phyloP scores from a whole-genome alignment of 2,888 invertebrate species.

The Bugulina stolonifera region DNA sequence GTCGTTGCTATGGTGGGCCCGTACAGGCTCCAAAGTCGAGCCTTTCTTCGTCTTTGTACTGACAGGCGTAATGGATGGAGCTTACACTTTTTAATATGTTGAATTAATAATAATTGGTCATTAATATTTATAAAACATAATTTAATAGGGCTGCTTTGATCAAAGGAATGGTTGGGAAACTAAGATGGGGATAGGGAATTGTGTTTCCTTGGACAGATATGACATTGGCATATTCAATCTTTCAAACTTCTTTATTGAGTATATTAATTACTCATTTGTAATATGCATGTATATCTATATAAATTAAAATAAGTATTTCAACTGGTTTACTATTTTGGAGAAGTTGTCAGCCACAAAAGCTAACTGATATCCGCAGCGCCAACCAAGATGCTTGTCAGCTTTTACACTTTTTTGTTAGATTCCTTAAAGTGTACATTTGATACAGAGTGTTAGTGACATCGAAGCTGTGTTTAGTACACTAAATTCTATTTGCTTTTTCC shows the following conservation, averaged over 20 bases:
- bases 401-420: conserved; percentile 22
- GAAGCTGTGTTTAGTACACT: background rate
- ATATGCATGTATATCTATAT: too few relatives aligned
- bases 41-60: background rate
- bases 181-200: too few relatives aligned
- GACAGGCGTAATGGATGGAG: background rate
- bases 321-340: too few relatives aligned
- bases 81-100: background rate
- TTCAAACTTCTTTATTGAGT: too few relatives aligned
- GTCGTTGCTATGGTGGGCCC: background rate
- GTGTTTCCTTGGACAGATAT: too few relatives aligned
- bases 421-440: background rate
- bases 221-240: too few relatives aligned
- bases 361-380: conserved; percentile 16
- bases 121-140: background rate
- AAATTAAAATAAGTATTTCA: too few relatives aligned
- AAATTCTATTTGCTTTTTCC: background rate
- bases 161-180: too few relatives aligned
- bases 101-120: background rate
- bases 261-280: too few relatives aligned
- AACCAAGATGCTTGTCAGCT: conserved; percentile 15
- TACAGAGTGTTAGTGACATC: background rate
- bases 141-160: too few relatives aligned
- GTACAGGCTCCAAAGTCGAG: background rate
- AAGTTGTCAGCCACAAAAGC: too few relatives aligned